Evolutionary conservation across 2,888 invertebrate genomes (phyloP).

Genomic region (Camptogramma bilineatum): DNA sequence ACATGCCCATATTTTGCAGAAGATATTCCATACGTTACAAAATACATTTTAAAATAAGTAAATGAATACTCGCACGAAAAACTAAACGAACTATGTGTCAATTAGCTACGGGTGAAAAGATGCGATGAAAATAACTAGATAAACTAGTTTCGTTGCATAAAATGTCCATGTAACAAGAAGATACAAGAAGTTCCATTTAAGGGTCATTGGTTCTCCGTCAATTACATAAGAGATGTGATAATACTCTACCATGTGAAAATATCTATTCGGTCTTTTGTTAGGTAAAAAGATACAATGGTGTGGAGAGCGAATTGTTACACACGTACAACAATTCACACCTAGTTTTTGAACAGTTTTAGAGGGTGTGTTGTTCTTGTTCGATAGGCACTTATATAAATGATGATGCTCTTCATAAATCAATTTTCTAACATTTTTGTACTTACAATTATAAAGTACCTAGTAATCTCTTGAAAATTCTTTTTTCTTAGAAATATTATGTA

Average conservation of each 20-base stretch:
- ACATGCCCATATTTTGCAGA: too few species aligned
- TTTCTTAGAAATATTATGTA: too few species aligned
- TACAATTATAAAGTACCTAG: too few species aligned
- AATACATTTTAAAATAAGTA: too few species aligned
- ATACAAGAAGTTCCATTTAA: slow-evolving; percentile 32
- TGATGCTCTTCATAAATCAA: too few species aligned
- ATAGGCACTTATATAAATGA: too few species aligned
- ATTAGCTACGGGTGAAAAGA: slow-evolving; percentile 1
- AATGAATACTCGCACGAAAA: too few species aligned
- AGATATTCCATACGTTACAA: too few species aligned
- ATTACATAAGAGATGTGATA: slow-evolving; percentile 12
- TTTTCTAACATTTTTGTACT: too few species aligned
- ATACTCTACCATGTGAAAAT: neutral
- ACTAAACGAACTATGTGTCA: neutral
- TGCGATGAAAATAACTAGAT: slow-evolving; percentile 25
- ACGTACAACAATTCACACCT: neutral
- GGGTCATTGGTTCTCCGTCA: slow-evolving; percentile 31
- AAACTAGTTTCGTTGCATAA: slow-evolving; percentile 35
- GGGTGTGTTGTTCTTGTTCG: too few species aligned
- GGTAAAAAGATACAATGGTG: neutral
- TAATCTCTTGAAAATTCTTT: too few species aligned
- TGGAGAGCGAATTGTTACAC: neutral
- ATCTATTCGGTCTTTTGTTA: neutral
- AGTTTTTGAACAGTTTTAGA: too few species aligned
- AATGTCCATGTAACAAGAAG: slow-evolving; percentile 33